Percentiles rank a stretch among this genome's conserved stretches.
These are phyloP conservation scores for Drosophila tani DNA, from an alignment of 1,140 invertebrate genomes.

Conservation along the genomic window DNA sequence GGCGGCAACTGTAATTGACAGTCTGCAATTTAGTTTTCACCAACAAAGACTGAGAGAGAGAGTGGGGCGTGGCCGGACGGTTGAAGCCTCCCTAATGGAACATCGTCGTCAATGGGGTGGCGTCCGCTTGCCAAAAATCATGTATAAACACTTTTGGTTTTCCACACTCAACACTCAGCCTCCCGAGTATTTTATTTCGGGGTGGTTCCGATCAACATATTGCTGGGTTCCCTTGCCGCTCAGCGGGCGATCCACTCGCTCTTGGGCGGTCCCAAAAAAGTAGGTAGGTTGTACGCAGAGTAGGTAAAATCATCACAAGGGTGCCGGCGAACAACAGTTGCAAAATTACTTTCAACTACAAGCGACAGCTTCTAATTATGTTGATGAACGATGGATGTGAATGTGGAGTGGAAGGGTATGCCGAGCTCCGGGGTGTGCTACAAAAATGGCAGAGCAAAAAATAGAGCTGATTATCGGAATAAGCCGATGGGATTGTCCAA, in stretches of 20 bases:
- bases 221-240: conserved; percentile 24
- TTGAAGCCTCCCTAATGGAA: conserved; percentile 41
- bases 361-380: conserved; percentile 64
- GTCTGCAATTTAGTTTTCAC: conserved; percentile 57
- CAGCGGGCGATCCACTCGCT: conserved; percentile 42
- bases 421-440: conserved; percentile 20
- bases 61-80: conserved; percentile 47
- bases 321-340: conserved; percentile 51
- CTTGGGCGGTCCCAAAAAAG: conserved; percentile 53
- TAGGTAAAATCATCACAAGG: conserved; percentile 24
- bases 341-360: conserved; percentile 57
- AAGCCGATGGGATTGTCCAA: conserved; percentile 35
- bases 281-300: conserved; percentile 10
- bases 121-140: conserved; percentile 31
- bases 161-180: conserved; percentile 27
- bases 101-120: conserved; percentile 25
- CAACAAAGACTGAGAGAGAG: conserved; percentile 12
- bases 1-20: conserved; percentile 79
- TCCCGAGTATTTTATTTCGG: conserved; percentile 1
- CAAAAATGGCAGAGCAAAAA: conserved; percentile 28
- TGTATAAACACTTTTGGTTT: conserved; percentile 47
- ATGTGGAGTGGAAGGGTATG: conserved; percentile 21
- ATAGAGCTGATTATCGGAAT: conserved; percentile 39
- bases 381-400: conserved; percentile 45
- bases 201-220: conserved; percentile 52